Conservation (phyloP, 2,113 vertebrate genomes). For the Cervus canadensis region DNA sequence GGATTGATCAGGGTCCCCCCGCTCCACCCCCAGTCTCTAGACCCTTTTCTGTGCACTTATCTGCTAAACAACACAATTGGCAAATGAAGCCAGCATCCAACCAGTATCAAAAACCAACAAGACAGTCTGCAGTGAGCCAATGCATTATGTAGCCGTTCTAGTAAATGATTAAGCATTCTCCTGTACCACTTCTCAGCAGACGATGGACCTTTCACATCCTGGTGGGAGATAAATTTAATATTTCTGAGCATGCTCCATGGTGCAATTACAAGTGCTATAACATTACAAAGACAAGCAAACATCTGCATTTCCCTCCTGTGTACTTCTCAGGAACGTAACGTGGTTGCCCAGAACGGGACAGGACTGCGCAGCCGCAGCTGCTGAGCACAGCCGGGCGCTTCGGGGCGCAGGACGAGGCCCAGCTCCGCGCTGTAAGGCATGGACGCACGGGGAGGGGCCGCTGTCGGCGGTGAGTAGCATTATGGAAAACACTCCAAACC, state of each 20-base stretch:
- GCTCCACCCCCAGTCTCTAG: slow-evolving; percentile 32
- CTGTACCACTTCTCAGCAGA: not conserved
- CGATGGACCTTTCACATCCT: slow-evolving; percentile 28
- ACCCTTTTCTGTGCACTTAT: slow-evolving; percentile 65
- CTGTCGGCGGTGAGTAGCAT: not conserved
- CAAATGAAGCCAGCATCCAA: slow-evolving; percentile 77
- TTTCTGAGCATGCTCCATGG: slow-evolving; percentile 28
- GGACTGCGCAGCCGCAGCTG: not conserved
- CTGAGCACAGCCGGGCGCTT: not conserved
- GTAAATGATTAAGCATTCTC: not conserved
- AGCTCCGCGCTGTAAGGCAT: slow-evolving; percentile 71
- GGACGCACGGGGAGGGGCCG: slow-evolving; percentile 57
- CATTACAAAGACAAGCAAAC: slow-evolving; percentile 39
- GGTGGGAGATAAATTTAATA: not conserved
- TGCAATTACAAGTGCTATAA: slow-evolving; percentile 13
- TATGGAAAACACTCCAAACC: slow-evolving; percentile 31
- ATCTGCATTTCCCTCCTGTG: not conserved
- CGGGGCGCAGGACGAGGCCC: slow-evolving; percentile 32
- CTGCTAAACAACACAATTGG: slow-evolving; percentile 77
- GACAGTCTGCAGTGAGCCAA: slow-evolving; percentile 40
- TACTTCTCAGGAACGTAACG: not conserved
- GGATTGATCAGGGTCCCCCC: slow-evolving; percentile 74
- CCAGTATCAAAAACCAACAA: slow-evolving; percentile 62
- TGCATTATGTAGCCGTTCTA: not conserved
- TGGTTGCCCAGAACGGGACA: accelerated